Evolutionary conservation across 2,888 invertebrate genomes (phyloP), one percentile per base, ranked within the genome.

Genomic region (Gymnocheta viridis): DNA sequence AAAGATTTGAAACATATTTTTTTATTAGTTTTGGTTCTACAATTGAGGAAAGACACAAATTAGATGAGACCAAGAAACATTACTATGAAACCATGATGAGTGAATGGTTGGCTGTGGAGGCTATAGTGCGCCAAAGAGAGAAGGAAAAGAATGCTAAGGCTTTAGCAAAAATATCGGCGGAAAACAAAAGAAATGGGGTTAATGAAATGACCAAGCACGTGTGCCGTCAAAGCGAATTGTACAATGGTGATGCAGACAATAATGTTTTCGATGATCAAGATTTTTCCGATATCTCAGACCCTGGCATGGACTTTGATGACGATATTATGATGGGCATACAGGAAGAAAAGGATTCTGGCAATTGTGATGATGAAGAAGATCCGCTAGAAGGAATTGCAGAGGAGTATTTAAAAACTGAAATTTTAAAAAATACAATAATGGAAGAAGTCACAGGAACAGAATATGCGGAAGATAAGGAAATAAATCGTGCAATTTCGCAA

Each of bases 51-150:
- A 93, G 96, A 9, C 90, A 91, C 2, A 94, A 94, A 86, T 93
- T 95, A 83, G 95, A 96, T 86, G 93, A 93, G 79, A 93, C 94
- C 58, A 95, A 95, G 41, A 94, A 95, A 83, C 95, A 96, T 56
- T 94, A 95, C 82, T 98, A 97, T 88, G 98, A 98, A 91, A 96
- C 96, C 9, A 96, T 96, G 0, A 97, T 98, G 96, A 97, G 98
- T 0, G 98, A 98, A 91, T 98, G 98, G 98, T 92, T 98, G 85
- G 97, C 98, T 0, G 97, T 98, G 0, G 98, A 99, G 90, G 98
- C 98, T 0, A 98, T 98, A 85, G 97, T 98, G 0, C 92, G 95
- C 2, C 96, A 97, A 90, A 92, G 95, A 3, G 97, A 98, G 88
- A 95, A 95, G 84, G 97, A 97, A 90, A 95, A 95, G 35, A 96